Base-by-base conservation (phyloP, 2,797 vertebrate species). In the Rhodeus uyekii region DNA sequence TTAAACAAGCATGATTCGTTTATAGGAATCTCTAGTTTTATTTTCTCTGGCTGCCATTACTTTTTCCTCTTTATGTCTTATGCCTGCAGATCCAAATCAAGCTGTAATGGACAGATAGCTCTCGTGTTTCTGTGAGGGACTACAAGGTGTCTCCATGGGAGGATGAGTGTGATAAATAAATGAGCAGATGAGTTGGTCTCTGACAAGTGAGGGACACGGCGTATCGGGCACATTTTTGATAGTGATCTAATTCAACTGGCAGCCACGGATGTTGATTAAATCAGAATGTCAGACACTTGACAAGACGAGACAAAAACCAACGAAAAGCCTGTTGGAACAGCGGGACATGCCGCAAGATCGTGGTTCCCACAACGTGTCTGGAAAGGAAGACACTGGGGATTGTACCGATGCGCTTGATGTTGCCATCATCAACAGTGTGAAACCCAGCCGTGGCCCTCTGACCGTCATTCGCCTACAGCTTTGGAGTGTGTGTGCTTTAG, bases 221-320 rank as follows among this genome's bases (percentile, higher is more conserved):
- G 89, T 92, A 92, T 92, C 91, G 90, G 87, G 89, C 93, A 91
- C 93, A 92, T 94, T 95, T 95, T 92, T 95, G 94, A 95, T 94
- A 93, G 91, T 87, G 93, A 95, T 95, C 94, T 95, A 93, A 95
- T 95, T 95, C 93, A 91, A 93, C 90, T 95, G 94, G 94, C 94
- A 94, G 93, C 90, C 89, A 87, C 88, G 93, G 92, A 94, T 94
- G 93, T 94, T 94, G 94, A 95, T 95, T 94, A 94, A 93, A 95
- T 95, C 94, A 93, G 93, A 94, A 93, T 90, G 93, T 94, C 95
- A 93, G 93, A 91, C 92, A 92, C 93, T 94, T 95, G 94, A 95
- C 94, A 92, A 94, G 95, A 95, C 91, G 87, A 93, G 93, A 93
- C 93, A 89, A 89, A 91, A 91, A 90, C 90, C 86, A 89, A 91